Base-by-base conservation (phyloP, 2,113 vertebrate genomes). In the Crotalus helleri region DNA sequence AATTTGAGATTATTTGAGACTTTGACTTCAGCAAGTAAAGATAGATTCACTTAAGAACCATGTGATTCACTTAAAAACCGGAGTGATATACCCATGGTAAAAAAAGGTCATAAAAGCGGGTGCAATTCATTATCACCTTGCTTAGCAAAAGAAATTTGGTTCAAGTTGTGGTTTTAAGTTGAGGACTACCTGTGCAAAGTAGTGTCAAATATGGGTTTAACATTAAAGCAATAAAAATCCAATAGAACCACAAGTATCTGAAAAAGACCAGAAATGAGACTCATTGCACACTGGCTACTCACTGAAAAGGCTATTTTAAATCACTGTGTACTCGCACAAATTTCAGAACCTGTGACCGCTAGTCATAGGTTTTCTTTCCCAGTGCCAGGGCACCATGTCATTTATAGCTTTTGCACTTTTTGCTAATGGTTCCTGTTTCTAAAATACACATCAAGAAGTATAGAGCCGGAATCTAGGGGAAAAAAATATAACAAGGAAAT, bases 291-390 rank as follows among this genome's bases (percentile, higher is more conserved):
- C 0, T 92, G 33, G 90, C 89, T 53, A 58, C 49, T 54, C 88
- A 59, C 4, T 90, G 23, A 90, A 54, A n/a, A 90, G n/a, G 57
- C 89, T 90, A 90, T 93, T 93, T 93, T 85, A 26, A 46, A 87
- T 87, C 49, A 64, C 46, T 85, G 89, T 29, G 58, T 90, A 93
- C 89, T 93, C 53, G 87, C 57, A 93, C 44, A 93, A 54, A 81
- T 4, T 61, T 90, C 89, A 90, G 90, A 90, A 93, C 44, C 74
- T 54, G 57, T 86, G 57, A 90, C 58, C 64, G 44, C 29, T 44
- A 86, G 55, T 90, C 81, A 54, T 51, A 39, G 46, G 81, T 87
- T 90, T 55, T 61, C 13, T 44, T 86, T 90, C n/a, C 55, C 44
- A 54, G 44, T 51, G 59, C 26, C n/a, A 54, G 24, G 26, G 6